Conservation (phyloP, 2,797 vertebrate species). For the Pangasius larnaudii region DNA sequence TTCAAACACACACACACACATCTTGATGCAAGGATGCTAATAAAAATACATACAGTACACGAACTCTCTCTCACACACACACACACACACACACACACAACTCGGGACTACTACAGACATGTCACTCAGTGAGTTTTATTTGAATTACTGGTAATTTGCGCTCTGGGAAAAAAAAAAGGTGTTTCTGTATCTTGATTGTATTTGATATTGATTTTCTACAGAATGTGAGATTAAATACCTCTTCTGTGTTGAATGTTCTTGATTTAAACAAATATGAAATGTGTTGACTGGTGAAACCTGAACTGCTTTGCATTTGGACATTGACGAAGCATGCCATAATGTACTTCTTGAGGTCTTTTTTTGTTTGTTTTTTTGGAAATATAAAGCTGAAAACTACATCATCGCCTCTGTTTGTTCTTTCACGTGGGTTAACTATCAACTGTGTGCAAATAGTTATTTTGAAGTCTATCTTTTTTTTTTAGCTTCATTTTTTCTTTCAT, state of each 20-base stretch:
- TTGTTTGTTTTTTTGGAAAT: not conserved
- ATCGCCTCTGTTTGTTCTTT: not conserved
- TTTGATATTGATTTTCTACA: slow-evolving; percentile 34
- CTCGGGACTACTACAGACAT: not conserved
- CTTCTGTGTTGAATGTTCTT: slow-evolving; percentile 44
- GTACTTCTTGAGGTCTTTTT: not conserved
- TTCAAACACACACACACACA: not conserved
- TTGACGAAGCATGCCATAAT: slow-evolving; percentile 24
- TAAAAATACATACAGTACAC: not conserved
- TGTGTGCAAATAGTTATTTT: not conserved
- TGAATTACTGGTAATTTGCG: slow-evolving; percentile 24
- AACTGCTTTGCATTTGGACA: slow-evolving; percentile 18
- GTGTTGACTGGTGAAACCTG: not conserved
- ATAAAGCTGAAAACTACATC: slow-evolving; percentile 8
- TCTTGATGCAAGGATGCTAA: not conserved
- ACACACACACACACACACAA: not conserved
- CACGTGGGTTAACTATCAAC: not conserved
- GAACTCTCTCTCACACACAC: not conserved
- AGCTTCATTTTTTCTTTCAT: not conserved
- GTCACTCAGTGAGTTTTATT: not conserved
- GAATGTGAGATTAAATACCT: slow-evolving; percentile 53
- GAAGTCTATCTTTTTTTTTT: no score
- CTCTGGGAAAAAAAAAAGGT: slow-evolving; percentile 32
- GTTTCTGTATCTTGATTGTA: slow-evolving; percentile 52
- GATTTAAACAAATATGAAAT: slow-evolving; percentile 20